Evolutionary conservation across 1,140 invertebrate species (phyloP), one percentile per base, ranked within the genome.

Genomic region (Pseudomyrmex cubaensis): DNA sequence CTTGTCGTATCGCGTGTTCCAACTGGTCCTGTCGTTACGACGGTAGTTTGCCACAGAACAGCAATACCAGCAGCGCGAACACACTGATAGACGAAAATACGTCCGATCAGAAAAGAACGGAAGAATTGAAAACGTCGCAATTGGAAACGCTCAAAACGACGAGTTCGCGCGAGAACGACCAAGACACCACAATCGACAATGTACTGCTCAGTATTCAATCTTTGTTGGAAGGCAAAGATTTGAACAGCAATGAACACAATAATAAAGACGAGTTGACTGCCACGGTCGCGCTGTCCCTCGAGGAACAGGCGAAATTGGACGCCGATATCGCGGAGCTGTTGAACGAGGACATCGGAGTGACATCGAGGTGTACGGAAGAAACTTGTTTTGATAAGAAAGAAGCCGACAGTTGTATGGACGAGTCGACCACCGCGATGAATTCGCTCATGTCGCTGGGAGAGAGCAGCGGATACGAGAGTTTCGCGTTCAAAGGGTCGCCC

Each of bases 391-490:
- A 90, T 25, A 91, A 90, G 50, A 90, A 85, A 3, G 90, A 90
- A 54, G 88, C 89, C 1, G 90, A 91, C 66, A 85, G 69, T 13
- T 89, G 82, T 3, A 89, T 80, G 15, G 86, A 91, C 5, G 90
- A 94, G 77, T 89, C 90, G 5, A 90, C 82, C 67, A 89, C 90
- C n/a, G 80, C 87, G 0, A 91, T 91, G 84, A 93, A 93, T 83
- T 93, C 92, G 0, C 93, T 97, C 63, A 95, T 96, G 61, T 98
- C 97, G 0, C 95, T 97, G 17, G 97, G 97, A 2, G 97, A 98
- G 83, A 98, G 97, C 85, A 98, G 97, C 91, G 97, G 97, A 46
- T 98, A 98, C 88, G 97, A 98, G 89, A 98, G 97, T 90, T 97
- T 97, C 87, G 96, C 96, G 82, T 95, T 96, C 85, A 96, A 96